A percentile compares a stretch with the other conserved stretches of the same genome.
phyloP scores from a whole-genome alignment of 1,140 invertebrate species.

The Triops longicaudatus region DNA sequence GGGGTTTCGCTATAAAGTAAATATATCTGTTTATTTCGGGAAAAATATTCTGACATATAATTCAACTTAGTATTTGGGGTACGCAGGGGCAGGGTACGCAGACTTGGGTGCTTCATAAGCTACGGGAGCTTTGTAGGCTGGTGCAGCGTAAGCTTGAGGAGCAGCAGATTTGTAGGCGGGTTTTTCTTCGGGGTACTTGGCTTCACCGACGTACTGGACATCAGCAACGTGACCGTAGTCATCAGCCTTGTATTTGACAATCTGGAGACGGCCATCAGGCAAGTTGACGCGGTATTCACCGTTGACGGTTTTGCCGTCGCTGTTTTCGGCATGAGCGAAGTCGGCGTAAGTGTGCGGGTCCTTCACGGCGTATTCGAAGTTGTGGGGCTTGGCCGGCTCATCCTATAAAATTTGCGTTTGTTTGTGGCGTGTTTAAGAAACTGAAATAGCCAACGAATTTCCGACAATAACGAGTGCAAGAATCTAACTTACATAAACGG shows the following conservation, averaged over 20 bases:
- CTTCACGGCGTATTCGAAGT: constrained; percentile 62
- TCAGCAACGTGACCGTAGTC: constrained; percentile 67
- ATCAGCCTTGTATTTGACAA: constrained; percentile 66
- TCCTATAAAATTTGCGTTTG: background rate
- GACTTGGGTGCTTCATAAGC: background rate
- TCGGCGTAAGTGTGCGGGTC: constrained; percentile 59
- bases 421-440: too few species aligned
- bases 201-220: constrained; percentile 63
- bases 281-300: constrained; percentile 67
- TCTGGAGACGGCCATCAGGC: constrained; percentile 64
- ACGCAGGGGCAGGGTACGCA: background rate
- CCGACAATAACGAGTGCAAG: too few species aligned
- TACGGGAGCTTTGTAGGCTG: constrained; percentile 17
- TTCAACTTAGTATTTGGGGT: background rate
- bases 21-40: background rate
- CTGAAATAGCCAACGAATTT: too few species aligned
- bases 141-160: background rate
- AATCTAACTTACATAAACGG: constrained; percentile 17
- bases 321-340: constrained; percentile 60
- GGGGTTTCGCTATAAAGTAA: background rate
- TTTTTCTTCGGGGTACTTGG: constrained; percentile 49
- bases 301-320: constrained; percentile 49
- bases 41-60: background rate
- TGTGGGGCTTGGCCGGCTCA: constrained; percentile 58
- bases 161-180: constrained; percentile 21